phyloP scores from a whole-genome alignment of 2,113 vertebrate species.

The Mesocricetus auratus region DNA sequence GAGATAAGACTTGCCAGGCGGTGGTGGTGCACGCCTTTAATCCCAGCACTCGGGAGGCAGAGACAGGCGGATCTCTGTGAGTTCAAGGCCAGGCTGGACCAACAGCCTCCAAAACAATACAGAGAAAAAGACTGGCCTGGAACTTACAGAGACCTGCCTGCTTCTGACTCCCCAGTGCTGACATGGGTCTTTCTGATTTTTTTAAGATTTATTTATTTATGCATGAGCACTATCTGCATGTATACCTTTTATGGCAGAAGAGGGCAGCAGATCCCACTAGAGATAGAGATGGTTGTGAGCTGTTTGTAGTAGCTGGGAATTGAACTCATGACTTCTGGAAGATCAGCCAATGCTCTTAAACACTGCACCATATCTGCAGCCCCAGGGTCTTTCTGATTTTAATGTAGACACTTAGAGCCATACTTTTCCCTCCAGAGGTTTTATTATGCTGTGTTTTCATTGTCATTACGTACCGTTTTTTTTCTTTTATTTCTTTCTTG shows the following conservation, averaged over 20 bases:
- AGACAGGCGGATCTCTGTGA: too few relatives aligned
- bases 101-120: too few relatives aligned
- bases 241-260: neutral
- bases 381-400: neutral
- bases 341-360: neutral
- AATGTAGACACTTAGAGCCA: neutral
- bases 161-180: neutral
- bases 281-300: neutral
- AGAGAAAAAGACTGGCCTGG: neutral
- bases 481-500: neutral
- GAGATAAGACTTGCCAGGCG: neutral
- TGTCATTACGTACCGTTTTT: neutral
- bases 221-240: neutral
- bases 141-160: neutral
- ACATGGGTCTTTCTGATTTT: neutral
- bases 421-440: neutral
- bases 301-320: neutral
- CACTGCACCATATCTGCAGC: neutral
- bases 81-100: too few relatives aligned
- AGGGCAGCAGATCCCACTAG: neutral
- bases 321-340: neutral
- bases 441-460: neutral
- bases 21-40: too few relatives aligned
- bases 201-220: neutral
- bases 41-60: too few relatives aligned